Base-by-base conservation (phyloP, 2,797 vertebrate genomes). In the Falco biarmicus region DNA sequence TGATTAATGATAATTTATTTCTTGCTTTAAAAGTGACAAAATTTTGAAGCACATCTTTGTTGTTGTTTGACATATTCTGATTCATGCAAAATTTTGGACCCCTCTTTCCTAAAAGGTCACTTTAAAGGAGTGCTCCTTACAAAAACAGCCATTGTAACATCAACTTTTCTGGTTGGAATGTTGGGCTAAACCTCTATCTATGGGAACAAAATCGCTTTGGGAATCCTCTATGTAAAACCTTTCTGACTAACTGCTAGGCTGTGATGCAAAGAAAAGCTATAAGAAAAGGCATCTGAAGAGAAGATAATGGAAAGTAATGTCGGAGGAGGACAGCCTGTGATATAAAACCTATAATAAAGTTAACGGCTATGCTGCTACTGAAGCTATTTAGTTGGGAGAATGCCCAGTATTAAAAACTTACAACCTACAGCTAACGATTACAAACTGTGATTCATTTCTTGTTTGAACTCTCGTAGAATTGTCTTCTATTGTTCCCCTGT, bases 391-490 rank as follows among this genome's bases (percentile, higher is more conserved):
- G 18, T 34, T 94, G 84, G 84, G 87, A 88, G 57, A 85, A 78
- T 57, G 84, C 66, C 76, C 84, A 53, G 65, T 70, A 77, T 87
- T 69, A 60, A 61, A 39, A 92, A 85, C 47, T 65, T 69, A 47
- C 22, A 77, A 78, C 47, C 61, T 85, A 61, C 51, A 78, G 65
- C 65, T 94, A 81, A 78, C 82, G 71, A 82, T 92, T 92, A 60
- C 53, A 78, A 90, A 94, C 51, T 29, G 21, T 84, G 87, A 78
- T 92, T 94, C 57, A 63, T 90, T 87, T 84, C 47, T 82, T 90
- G 43, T 88, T 92, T 90, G 70, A 94, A 83, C 37, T 79, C 63
- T 66, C 70, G n/a, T 57, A 75, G 90, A 94, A 90, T 79, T 78
- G 18, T 25, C 39, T 94, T 76, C 54, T 68, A 84, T 77, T 87